phyloP scores from a whole-genome alignment of 2,113 vertebrate genomes.

The Ceyx cyanopectus region DNA sequence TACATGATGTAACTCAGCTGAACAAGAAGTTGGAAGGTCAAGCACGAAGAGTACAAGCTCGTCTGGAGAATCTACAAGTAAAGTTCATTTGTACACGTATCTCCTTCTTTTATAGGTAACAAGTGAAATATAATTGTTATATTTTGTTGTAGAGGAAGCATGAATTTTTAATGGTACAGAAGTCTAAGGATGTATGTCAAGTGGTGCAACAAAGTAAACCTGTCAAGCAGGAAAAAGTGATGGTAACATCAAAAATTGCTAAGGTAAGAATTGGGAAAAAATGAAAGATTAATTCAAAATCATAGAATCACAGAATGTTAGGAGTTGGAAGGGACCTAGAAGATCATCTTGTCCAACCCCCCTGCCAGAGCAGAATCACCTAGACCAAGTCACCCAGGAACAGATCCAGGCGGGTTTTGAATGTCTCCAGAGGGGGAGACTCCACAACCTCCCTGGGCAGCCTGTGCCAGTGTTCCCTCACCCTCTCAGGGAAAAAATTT shows the following conservation, averaged over 20 bases:
- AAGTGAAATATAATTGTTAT: background rate
- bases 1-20: constrained; percentile 82
- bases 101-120: background rate
- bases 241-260: constrained; percentile 56
- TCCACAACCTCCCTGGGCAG: no score
- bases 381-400: no score
- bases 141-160: constrained; percentile 82
- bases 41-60: constrained; percentile 84
- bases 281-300: rapidly evolving
- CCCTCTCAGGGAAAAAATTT: no score
- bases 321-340: no score
- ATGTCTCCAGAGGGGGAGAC: no score
- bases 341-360: no score
- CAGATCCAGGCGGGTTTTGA: no score
- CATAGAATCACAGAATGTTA: no score
- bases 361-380: no score
- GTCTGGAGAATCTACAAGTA: constrained; percentile 92
- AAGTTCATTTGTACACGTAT: background rate
- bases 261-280: constrained; percentile 73
- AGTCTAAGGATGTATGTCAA: constrained; percentile 61
- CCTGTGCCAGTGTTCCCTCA: no score
- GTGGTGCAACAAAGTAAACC: constrained; percentile 67
- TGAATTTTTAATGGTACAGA: constrained; percentile 74
- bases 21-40: constrained; percentile 86
- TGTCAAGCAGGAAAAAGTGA: constrained; percentile 77